Evolutionary conservation across 2,113 vertebrate genomes (phyloP).

Genomic region (Clarias batrachus): DNA sequence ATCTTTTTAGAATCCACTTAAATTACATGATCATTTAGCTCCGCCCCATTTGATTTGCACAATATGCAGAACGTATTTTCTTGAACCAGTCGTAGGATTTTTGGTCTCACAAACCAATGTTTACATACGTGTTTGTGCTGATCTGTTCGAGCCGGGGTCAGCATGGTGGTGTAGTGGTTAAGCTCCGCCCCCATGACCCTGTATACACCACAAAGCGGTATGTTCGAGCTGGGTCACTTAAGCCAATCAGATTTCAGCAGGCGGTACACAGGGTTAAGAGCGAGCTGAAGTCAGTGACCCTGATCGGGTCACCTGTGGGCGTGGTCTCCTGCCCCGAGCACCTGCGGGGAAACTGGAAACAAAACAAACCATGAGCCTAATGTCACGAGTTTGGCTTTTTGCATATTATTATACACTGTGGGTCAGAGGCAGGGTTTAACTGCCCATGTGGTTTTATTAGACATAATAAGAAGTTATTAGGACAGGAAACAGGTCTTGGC

Average conservation of each 20-base stretch:
- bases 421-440: too few relatives aligned
- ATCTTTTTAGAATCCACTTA: background rate
- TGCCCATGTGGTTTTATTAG: too few relatives aligned
- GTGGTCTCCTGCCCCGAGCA: too few relatives aligned
- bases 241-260: background rate
- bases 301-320: background rate
- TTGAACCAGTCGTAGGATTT: background rate
- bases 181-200: too few relatives aligned
- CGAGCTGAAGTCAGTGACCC: background rate
- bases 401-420: background rate
- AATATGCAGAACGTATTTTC: background rate
- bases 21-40: background rate
- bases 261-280: background rate
- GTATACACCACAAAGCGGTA: too few relatives aligned
- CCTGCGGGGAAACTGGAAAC: too few relatives aligned
- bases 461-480: too few relatives aligned
- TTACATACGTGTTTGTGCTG: background rate
- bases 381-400: background rate
- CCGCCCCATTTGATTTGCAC: background rate
- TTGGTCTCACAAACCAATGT: background rate
- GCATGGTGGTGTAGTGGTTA: too few relatives aligned
- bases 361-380: too few relatives aligned
- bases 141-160: background rate
- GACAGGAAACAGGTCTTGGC: too few relatives aligned
- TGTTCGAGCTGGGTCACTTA: background rate